Evolutionary conservation across 2,888 invertebrate species (phyloP).

Genomic region (Strigamia maritima): DNA sequence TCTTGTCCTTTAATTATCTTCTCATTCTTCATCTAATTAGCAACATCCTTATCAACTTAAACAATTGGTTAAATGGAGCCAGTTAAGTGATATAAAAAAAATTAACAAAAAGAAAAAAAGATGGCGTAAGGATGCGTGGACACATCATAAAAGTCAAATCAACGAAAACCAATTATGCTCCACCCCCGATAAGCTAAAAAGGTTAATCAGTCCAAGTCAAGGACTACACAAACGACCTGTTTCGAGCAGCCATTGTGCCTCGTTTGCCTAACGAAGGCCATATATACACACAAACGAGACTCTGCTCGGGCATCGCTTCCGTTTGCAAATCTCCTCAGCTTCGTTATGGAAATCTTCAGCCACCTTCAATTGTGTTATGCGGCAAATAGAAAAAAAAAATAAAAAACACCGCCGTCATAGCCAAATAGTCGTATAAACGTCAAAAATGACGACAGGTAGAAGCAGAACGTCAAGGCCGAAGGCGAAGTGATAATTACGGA

Average conservation of each 20-base stretch:
- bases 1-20: conserved; percentile 38
- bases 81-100: conserved; percentile 27
- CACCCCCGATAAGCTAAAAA: conserved; percentile 10
- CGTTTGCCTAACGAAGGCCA: conserved; percentile 15
- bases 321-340: conserved; percentile 26
- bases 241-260: neutral
- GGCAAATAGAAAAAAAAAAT: neutral
- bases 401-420: neutral
- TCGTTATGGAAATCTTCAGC: conserved; percentile 33
- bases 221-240: conserved; percentile 8
- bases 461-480: neutral
- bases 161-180: conserved; percentile 15
- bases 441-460: conserved; percentile 4
- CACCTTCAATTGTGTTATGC: neutral
- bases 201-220: conserved; percentile 5
- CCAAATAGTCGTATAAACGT: neutral
- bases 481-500: conserved; percentile 15
- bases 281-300: neutral
- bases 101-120: conserved; percentile 17
- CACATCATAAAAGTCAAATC: conserved; percentile 15
- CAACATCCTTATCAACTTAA: conserved; percentile 40
- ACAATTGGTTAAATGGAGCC: conserved; percentile 36
- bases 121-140: conserved; percentile 15
- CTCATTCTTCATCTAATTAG: conserved; percentile 38
- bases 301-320: neutral